These are phyloP conservation scores for Scaptomyza caliginosa DNA, from an alignment of 2,888 invertebrate species.

Conservation along the genomic window DNA sequence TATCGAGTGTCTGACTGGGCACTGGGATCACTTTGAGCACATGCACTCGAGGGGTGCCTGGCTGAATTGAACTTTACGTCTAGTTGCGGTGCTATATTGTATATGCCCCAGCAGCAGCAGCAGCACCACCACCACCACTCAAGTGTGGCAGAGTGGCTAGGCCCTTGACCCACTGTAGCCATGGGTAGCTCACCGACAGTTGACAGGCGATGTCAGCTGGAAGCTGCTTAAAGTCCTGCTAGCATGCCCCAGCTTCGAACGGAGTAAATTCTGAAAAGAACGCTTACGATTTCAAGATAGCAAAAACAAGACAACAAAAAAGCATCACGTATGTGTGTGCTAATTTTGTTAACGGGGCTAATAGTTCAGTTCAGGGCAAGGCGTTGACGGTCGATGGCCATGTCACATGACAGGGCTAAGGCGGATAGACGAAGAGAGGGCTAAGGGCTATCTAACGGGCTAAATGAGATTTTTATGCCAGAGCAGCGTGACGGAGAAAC, in stretches of 20 bases:
- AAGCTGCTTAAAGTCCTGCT: conserved; percentile 51
- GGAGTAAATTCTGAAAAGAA: conserved; percentile 39
- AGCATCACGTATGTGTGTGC: conserved; percentile 27
- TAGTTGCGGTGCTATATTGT: background rate
- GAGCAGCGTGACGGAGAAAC: background rate
- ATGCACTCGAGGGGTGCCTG: background rate
- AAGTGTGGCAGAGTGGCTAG: conserved; percentile 21
- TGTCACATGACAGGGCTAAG: conserved; percentile 42
- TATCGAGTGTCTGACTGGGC: background rate
- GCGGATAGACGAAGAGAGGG: background rate
- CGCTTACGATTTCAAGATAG: conserved; percentile 14
- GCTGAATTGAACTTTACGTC: conserved; percentile 18
- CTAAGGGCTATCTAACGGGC: conserved; percentile 37
- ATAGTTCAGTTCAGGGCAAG: conserved; percentile 60
- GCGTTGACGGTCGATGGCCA: conserved; percentile 37
- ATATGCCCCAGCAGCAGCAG: background rate
- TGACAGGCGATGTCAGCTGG: conserved; percentile 55
- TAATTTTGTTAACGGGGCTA: conserved; percentile 68
- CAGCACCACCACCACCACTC: conserved; percentile 12
- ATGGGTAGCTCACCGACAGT: conserved; percentile 37
- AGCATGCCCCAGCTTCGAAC: conserved; percentile 23
- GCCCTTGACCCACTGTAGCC: conserved; percentile 48
- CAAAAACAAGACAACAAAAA: conserved; percentile 3
- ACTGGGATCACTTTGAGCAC: conserved; percentile 4
- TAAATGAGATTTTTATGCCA: conserved; percentile 63